Conservation (phyloP, 1,140 invertebrate species). For the Pseudomyrmex dendroicus region DNA sequence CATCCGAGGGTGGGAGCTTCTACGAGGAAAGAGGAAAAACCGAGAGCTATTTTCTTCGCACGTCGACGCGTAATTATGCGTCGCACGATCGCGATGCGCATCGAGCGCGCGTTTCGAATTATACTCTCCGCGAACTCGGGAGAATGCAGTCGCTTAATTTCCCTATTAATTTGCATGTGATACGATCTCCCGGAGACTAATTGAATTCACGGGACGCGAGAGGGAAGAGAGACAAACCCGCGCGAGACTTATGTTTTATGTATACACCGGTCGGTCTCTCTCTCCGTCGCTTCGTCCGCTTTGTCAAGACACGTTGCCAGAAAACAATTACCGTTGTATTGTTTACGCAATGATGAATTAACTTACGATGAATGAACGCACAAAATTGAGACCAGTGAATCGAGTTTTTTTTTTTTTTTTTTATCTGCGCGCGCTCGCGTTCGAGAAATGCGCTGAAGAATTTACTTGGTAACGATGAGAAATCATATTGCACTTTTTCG, state of each 20-base stretch:
- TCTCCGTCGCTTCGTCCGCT: neutral
- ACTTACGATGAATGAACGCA: too few species aligned
- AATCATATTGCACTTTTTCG: too few species aligned
- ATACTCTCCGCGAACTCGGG: conserved; percentile 6
- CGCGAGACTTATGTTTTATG: conserved; percentile 27
- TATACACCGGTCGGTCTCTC: neutral
- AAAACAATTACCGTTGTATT: too few species aligned
- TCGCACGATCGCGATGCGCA: neutral
- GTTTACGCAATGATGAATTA: too few species aligned
- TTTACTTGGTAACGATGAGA: too few species aligned
- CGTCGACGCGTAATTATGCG: conserved; percentile 21
- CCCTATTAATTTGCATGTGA: conserved; percentile 48
- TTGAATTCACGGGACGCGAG: conserved; percentile 27
- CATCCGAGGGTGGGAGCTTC: neutral
- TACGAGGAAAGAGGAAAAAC: too few species aligned
- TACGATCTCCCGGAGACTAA: conserved; percentile 32
- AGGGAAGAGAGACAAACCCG: too few species aligned
- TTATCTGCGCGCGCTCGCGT: too few species aligned
- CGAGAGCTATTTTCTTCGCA: conserved; percentile 15
- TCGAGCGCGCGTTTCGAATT: conserved; percentile 6
- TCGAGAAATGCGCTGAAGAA: too few species aligned
- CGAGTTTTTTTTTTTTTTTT: too few species aligned
- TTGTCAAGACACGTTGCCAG: too few species aligned
- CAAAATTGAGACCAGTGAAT: too few species aligned
- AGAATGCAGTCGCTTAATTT: conserved; percentile 34